phyloP scores from a whole-genome alignment of 2,113 vertebrate species.

The Poeciliopsis retropinna region DNA sequence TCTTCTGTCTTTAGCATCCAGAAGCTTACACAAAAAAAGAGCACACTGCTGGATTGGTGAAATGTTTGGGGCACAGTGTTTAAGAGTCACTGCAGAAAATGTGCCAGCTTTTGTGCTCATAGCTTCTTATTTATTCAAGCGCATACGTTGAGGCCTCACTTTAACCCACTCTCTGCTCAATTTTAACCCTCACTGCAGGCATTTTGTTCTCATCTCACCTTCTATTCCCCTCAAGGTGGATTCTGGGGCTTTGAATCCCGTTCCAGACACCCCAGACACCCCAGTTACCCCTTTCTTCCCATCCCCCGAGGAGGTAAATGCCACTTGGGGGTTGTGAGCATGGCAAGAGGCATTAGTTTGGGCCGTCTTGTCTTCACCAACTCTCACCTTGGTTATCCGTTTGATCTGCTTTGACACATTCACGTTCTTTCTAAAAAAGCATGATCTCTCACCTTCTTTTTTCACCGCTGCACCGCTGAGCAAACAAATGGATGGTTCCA shows the following conservation, averaged over 20 bases:
- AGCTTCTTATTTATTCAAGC: neutral
- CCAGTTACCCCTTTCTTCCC: conserved; percentile 72
- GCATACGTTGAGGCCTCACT: conserved; percentile 1
- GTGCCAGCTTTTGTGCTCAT: conserved; percentile 29
- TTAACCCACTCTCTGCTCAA: conserved; percentile 25
- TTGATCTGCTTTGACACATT: conserved; percentile 33
- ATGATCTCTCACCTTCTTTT: conserved; percentile 49
- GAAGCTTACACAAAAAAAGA: conserved; percentile 41
- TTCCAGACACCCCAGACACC: conserved; percentile 75
- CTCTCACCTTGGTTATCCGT: conserved; percentile 12
- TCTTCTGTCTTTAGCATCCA: conserved; percentile 9
- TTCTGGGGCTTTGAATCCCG: conserved; percentile 73
- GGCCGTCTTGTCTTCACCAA: conserved; percentile 13
- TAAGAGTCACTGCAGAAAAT: conserved; percentile 41
- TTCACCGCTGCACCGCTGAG: conserved; percentile 13
- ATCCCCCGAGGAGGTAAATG: conserved; percentile 80
- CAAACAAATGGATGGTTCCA: conserved; percentile 1
- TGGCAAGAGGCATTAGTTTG: conserved; percentile 52
- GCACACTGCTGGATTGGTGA: conserved; percentile 44
- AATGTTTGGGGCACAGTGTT: conserved; percentile 15
- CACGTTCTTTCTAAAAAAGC: conserved; percentile 34
- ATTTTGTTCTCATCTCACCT: conserved; percentile 70
- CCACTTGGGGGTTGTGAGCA: conserved; percentile 32
- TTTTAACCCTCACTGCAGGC: conserved; percentile 43
- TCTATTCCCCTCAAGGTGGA: conserved; percentile 80